Percentiles rank a stretch among this genome's conserved stretches.
phyloP scores from a whole-genome alignment of 30 jellyfish, hydroid and myxozoan species.

The Mastigias papua region DNA sequence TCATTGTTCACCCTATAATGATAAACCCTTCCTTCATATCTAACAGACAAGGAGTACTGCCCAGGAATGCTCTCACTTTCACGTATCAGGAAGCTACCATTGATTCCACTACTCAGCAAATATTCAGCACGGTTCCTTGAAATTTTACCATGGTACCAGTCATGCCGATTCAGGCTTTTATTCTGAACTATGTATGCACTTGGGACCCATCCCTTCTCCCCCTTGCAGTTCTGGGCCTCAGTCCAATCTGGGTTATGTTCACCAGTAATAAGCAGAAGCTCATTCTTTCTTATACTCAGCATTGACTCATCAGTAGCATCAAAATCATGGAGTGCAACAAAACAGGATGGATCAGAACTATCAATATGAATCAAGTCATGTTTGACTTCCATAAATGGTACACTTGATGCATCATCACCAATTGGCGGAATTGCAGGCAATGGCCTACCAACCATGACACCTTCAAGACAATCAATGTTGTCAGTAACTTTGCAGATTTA shows the following conservation, averaged over 20 bases:
- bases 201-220: conserved; percentile 94
- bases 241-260: conserved; percentile 87
- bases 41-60: conserved; percentile 93
- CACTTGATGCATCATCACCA: conserved; percentile 2
- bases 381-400: conserved; percentile 36
- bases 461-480: conserved; percentile 22
- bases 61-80: conserved; percentile 98
- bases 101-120: conserved; percentile 92
- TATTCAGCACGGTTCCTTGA: conserved; percentile 96
- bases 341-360: conserved; percentile 76
- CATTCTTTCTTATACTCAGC: conserved; percentile 82
- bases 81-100: conserved; percentile 92
- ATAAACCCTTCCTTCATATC: conserved; percentile 94
- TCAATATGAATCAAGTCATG: conserved; percentile 13
- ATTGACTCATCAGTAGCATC: conserved; percentile 91
- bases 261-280: conserved; percentile 68
- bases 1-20: conserved; percentile 93
- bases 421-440: conserved; percentile 86
- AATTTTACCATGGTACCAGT: conserved; percentile 96
- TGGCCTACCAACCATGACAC: conserved; percentile 91
- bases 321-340: conserved; percentile 86
- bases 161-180: conserved; percentile 81
- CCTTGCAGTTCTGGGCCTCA: conserved; percentile 83
- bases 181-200: conserved; percentile 79
- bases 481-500: too few species aligned